phyloP scores from a whole-genome alignment of 2,888 invertebrate genomes.

The Calameuta pallipes region DNA sequence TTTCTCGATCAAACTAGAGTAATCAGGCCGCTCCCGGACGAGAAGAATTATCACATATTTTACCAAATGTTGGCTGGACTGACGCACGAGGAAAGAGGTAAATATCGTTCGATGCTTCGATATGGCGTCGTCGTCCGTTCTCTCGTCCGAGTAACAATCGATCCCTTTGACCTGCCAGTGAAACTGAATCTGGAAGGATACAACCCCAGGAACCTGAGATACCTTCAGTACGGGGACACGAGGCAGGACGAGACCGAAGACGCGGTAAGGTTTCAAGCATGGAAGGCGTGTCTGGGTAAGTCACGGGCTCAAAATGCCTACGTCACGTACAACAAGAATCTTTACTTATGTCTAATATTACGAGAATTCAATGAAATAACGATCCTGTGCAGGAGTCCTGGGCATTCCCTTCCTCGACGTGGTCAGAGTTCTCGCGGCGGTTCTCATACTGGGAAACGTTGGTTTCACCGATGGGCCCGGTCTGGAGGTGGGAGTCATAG shows the following conservation, averaged over 20 bases:
- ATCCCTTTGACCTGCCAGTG: conserved; percentile 59
- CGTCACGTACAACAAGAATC: neutral
- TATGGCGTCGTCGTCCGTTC: neutral
- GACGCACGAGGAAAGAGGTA: conserved; percentile 82
- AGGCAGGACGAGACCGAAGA: conserved; percentile 80
- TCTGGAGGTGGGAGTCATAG: conserved; percentile 81
- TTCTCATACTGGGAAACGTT: conserved; percentile 91
- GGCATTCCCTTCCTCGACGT: conserved; percentile 96
- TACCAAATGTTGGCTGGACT: conserved; percentile 95
- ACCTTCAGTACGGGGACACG: conserved; percentile 81
- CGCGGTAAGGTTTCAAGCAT: conserved; percentile 83
- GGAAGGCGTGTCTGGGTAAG: conserved; percentile 87
- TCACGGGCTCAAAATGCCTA: neutral
- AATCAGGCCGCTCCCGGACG: conserved; percentile 84
- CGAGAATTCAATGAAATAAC: no score
- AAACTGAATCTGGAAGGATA: conserved; percentile 91
- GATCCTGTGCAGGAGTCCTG: conserved; percentile 72
- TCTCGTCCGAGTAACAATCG: conserved; percentile 5
- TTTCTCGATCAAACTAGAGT: conserved; percentile 95
- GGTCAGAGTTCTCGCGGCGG: conserved; percentile 89
- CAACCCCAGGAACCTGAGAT: conserved; percentile 83
- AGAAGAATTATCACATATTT: conserved; percentile 97
- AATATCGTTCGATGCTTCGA: conserved; percentile 11
- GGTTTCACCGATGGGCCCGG: conserved; percentile 86
- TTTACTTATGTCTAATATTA: neutral